Evolutionary conservation across 2,113 vertebrate genomes (phyloP).

Genomic region (Ardeotis arabs): DNA sequence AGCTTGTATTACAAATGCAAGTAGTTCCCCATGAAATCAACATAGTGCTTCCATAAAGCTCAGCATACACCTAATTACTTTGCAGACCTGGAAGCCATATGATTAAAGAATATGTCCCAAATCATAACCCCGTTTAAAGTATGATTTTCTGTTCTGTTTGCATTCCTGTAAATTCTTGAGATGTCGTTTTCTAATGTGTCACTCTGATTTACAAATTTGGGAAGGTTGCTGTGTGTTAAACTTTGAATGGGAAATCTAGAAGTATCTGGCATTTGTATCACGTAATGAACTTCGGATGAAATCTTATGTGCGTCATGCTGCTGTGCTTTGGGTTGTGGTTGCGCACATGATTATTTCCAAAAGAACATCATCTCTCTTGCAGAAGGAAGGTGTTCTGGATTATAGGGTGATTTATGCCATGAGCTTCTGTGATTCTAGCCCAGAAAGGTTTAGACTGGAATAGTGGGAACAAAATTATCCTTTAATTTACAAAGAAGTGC

Average conservation of each 20-base stretch:
- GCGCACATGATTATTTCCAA: background rate
- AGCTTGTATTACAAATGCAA: background rate
- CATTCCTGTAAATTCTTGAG: background rate
- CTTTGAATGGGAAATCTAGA: background rate
- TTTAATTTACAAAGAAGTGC: slow-evolving; percentile 36
- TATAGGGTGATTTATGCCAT: slow-evolving; percentile 10
- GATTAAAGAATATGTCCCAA: background rate
- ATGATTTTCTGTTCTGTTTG: background rate
- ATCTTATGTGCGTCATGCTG: background rate
- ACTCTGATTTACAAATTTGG: background rate
- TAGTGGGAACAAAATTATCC: background rate
- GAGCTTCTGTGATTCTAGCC: background rate
- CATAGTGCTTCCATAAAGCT: background rate
- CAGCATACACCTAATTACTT: background rate
- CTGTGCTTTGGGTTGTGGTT: slow-evolving; percentile 1
- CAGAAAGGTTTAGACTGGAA: background rate
- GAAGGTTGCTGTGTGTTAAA: background rate
- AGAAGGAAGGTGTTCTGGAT: background rate
- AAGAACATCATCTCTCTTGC: background rate
- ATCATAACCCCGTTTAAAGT: background rate
- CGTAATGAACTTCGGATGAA: background rate
- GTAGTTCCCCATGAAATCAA: background rate
- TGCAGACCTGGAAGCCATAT: background rate
- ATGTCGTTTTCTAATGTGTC: background rate
- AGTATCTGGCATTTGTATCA: background rate